Evolutionary conservation across 1,140 invertebrate species (phyloP).

Genomic region (Apis dorsata): DNA sequence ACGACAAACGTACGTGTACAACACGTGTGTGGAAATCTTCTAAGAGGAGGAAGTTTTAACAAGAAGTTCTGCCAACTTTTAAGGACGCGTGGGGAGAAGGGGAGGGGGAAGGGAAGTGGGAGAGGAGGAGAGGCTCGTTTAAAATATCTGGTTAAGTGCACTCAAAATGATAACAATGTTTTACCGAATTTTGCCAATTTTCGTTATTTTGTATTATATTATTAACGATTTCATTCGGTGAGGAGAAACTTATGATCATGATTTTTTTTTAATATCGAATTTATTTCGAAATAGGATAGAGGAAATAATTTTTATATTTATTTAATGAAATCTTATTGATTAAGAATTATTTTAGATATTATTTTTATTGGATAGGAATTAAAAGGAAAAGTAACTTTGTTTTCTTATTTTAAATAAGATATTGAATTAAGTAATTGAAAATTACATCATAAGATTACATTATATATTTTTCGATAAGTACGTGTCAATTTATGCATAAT

Average conservation of each 20-base stretch:
- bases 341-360: too few relatives aligned
- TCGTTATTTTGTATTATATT: background rate
- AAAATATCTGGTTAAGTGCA: constrained; percentile 42
- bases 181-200: background rate
- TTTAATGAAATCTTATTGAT: too few relatives aligned
- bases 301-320: too few relatives aligned
- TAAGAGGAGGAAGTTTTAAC: constrained; percentile 29
- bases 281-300: too few relatives aligned
- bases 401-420: too few relatives aligned
- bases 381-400: too few relatives aligned
- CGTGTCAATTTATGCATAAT: too few relatives aligned
- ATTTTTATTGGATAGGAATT: too few relatives aligned
- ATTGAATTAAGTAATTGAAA: too few relatives aligned
- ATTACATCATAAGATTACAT: too few relatives aligned
- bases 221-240: constrained; percentile 22
- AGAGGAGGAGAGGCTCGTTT: constrained; percentile 3
- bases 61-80: constrained; percentile 29
- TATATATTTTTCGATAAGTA: too few relatives aligned
- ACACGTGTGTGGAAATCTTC: constrained; percentile 17
- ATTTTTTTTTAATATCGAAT: too few relatives aligned
- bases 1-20: background rate
- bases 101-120: background rate
- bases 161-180: constrained; percentile 41
- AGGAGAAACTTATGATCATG: background rate
- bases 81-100: background rate